phyloP scores from a whole-genome alignment of 2,113 vertebrate genomes.

The Eublepharis macularius region DNA sequence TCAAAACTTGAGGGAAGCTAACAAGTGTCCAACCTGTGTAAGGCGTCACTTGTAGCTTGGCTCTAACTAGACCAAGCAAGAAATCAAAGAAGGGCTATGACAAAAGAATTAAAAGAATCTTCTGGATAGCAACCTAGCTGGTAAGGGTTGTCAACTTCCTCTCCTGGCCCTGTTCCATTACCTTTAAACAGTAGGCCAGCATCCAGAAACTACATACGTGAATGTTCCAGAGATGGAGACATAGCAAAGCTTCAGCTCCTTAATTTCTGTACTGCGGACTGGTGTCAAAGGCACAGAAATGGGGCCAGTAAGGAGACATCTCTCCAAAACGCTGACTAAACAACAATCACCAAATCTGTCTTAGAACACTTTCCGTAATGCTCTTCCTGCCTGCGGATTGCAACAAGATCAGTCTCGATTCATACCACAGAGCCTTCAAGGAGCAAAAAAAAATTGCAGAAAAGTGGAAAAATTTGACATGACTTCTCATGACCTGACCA shows the following conservation, averaged over 20 bases:
- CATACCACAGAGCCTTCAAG: neutral
- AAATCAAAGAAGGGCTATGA: neutral
- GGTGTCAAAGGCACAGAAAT: neutral
- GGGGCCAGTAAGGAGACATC: neutral
- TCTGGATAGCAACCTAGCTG: neutral
- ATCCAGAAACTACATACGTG: neutral
- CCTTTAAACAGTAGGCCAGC: neutral
- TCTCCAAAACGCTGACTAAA: neutral
- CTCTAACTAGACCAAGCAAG: neutral
- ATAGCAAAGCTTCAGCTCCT: neutral
- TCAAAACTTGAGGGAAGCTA: too few species aligned
- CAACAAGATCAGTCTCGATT: neutral
- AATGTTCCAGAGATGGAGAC: neutral
- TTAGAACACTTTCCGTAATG: neutral
- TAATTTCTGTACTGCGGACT: neutral
- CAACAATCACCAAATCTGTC: neutral
- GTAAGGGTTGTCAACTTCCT: neutral
- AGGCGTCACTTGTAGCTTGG: too few species aligned
- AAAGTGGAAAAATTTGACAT: neutral
- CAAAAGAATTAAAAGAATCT: neutral
- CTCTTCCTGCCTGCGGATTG: neutral
- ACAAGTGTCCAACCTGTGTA: too few species aligned
- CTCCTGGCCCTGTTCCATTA: neutral
- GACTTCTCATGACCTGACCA: neutral
- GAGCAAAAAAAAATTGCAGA: neutral